Conservation (phyloP, 2,888 invertebrate species). For the Globia sparganii region DNA sequence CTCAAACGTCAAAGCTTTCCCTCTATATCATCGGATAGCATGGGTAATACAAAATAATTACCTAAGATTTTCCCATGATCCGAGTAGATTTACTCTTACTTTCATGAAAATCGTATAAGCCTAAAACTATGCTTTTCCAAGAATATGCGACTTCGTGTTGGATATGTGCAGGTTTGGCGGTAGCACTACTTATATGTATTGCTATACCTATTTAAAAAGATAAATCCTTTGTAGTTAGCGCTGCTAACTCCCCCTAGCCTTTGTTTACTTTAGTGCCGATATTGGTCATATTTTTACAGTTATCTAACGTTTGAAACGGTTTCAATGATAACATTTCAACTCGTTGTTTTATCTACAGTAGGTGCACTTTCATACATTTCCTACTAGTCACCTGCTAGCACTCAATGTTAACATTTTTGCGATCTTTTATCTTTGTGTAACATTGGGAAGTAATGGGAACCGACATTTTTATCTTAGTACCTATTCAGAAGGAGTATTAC, state of each 20-base stretch:
- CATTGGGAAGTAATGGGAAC: constrained; percentile 67
- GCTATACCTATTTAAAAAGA: constrained; percentile 21
- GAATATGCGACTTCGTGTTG: not conserved
- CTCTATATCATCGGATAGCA: not conserved
- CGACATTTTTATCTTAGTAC: constrained; percentile 72
- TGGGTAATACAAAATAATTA: not conserved
- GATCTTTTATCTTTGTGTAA: constrained; percentile 68
- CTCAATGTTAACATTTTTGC: constrained; percentile 69
- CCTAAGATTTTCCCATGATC: not conserved
- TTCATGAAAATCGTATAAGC: not conserved
- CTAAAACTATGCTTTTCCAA: not conserved
- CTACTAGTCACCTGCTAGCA: constrained; percentile 61
- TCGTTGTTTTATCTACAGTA: constrained; percentile 19
- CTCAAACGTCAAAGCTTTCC: not conserved
- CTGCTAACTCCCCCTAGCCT: constrained; percentile 18
- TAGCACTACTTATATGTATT: constrained; percentile 12
- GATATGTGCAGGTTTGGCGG: not conserved
- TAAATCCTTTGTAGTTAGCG: constrained; percentile 36
- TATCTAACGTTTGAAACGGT: constrained; percentile 44
- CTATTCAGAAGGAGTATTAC: constrained; percentile 73
- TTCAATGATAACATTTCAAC: constrained; percentile 51
- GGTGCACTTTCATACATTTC: constrained; percentile 55
- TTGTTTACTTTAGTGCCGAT: constrained; percentile 49
- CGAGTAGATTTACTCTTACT: not conserved
- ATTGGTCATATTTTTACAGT: constrained; percentile 51